Conservation (phyloP, 2,797 vertebrate species). For the Galaxias olidus region DNA sequence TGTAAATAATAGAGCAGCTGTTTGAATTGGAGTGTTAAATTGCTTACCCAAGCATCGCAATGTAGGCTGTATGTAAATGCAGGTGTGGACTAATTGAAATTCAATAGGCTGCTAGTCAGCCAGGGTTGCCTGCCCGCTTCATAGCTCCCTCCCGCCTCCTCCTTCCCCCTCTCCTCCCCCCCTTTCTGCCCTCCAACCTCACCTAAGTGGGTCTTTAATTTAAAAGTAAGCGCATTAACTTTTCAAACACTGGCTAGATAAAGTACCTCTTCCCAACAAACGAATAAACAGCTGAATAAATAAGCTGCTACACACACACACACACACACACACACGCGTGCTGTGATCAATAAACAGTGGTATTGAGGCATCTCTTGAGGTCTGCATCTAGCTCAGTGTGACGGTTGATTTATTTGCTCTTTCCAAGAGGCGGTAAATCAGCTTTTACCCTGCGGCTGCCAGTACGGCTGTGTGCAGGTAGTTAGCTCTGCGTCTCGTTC, state of each 20-base stretch:
- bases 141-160: neutral
- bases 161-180: neutral
- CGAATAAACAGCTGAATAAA: constrained; percentile 67
- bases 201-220: constrained; percentile 77
- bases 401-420: constrained; percentile 74
- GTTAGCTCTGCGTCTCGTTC: constrained; percentile 53
- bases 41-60: constrained; percentile 70
- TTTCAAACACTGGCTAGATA: constrained; percentile 64
- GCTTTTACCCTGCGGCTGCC: constrained; percentile 62
- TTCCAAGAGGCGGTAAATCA: constrained; percentile 66
- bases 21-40: constrained; percentile 72
- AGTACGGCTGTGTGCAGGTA: constrained; percentile 41
- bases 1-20: constrained; percentile 73
- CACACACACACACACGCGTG: constrained; percentile 17
- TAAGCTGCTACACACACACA: constrained; percentile 25
- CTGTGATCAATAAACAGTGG: constrained; percentile 66
- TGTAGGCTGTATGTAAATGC: constrained; percentile 76
- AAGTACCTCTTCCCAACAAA: constrained; percentile 67
- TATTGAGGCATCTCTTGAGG: constrained; percentile 73
- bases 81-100: constrained; percentile 74
- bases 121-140: constrained; percentile 51
- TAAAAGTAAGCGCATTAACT: constrained; percentile 74
- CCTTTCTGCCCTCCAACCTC: constrained; percentile 64
- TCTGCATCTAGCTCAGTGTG: constrained; percentile 68
- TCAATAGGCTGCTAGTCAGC: constrained; percentile 73